Percentiles rank a stretch among this genome's conserved stretches.
Evolutionary conservation across 2,888 invertebrate species (phyloP).

Genomic region (Parochlus steinenii): DNA sequence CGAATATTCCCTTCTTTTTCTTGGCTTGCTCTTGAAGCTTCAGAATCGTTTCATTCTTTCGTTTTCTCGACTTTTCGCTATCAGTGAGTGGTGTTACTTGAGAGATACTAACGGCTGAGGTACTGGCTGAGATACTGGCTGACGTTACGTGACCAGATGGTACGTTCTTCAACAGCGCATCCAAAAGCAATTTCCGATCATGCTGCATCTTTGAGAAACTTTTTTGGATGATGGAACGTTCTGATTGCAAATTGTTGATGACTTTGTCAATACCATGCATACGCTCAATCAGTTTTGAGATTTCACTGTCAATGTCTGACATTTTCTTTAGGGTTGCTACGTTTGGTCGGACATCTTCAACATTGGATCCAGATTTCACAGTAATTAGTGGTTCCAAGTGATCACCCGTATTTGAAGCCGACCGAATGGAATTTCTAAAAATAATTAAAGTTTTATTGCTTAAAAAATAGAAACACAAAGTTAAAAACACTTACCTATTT

Average conservation of each 20-base stretch:
- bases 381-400: conserved; percentile 2
- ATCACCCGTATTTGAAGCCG: no score
- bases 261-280: conserved; percentile 12
- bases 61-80: neutral
- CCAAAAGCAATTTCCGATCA: conserved; percentile 8
- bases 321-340: neutral
- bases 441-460: no score
- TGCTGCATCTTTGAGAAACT: conserved; percentile 4
- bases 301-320: conserved; percentile 5
- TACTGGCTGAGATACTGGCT: no score
- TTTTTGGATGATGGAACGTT: conserved; percentile 7
- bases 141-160: neutral
- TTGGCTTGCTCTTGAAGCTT: conserved; percentile 4
- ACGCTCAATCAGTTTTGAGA: conserved; percentile 1
- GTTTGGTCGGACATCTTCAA: conserved; percentile 6
- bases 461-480: no score
- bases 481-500: no score
- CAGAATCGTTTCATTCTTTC: neutral
- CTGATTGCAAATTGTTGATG: conserved; percentile 9
- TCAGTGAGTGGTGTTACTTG: no score
- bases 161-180: conserved; percentile 4
- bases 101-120: no score
- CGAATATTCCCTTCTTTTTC: conserved; percentile 8
- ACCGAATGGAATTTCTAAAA: no score
- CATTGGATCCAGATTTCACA: neutral